A percentile compares a stretch with the other conserved stretches of the same genome.
These are phyloP conservation scores for Pemphigus obesinymphae DNA, from an alignment of 1,140 invertebrate species.

Conservation along the genomic window DNA sequence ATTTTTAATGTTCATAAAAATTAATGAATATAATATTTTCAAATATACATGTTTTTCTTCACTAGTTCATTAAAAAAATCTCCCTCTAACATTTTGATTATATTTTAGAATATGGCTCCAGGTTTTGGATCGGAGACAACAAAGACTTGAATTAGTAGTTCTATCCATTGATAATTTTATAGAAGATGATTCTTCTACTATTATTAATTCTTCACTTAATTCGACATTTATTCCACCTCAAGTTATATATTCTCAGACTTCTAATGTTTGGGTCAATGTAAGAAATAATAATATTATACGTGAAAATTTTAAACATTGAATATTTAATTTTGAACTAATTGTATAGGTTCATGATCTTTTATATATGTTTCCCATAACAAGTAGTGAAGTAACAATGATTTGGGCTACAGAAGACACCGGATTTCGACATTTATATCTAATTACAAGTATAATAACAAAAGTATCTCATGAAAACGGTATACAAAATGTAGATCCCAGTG, in stretches of 20 bases:
- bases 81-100: neutral
- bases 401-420: conserved; percentile 91
- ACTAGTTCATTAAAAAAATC: too few species aligned
- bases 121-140: conserved; percentile 78
- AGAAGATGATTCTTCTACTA: conserved; percentile 55
- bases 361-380: conserved; percentile 68
- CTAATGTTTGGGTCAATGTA: conserved; percentile 77
- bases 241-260: conserved; percentile 67
- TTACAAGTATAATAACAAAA: conserved; percentile 58
- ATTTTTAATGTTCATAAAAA: neutral
- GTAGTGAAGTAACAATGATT: conserved; percentile 66
- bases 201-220: conserved; percentile 42
- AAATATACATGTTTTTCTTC: too few species aligned
- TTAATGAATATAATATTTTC: neutral
- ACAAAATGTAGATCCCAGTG: conserved; percentile 20
- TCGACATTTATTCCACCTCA: conserved; percentile 52
- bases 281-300: conserved; percentile 32
- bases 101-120: conserved; percentile 81
- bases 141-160: conserved; percentile 69
- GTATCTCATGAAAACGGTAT: conserved; percentile 41
- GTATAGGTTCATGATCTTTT: conserved; percentile 75
- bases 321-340: neutral
- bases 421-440: conserved; percentile 83
- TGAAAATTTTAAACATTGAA: neutral
- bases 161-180: conserved; percentile 70